These are phyloP conservation scores for Drosophila lutescens DNA, from an alignment of 2,888 invertebrate species.

Conservation along the genomic window DNA sequence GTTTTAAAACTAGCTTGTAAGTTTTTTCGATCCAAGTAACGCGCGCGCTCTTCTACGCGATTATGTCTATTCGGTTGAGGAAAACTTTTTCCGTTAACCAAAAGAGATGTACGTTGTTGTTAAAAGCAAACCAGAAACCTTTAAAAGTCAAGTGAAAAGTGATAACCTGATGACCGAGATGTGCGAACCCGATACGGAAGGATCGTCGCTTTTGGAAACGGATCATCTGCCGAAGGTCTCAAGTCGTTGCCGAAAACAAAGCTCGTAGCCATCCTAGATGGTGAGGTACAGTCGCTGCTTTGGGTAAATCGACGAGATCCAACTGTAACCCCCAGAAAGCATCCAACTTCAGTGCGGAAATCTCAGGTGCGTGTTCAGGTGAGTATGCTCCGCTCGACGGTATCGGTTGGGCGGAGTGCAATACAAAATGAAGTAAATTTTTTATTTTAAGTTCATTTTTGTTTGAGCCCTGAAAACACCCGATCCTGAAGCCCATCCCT, in stretches of 20 bases:
- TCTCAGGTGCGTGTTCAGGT: conserved; percentile 75
- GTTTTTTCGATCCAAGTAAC: conserved; percentile 31
- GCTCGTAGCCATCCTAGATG: conserved; percentile 47
- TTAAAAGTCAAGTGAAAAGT: conserved; percentile 40
- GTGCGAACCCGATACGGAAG: not conserved
- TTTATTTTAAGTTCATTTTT: conserved; percentile 67
- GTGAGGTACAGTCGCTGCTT: conserved; percentile 52
- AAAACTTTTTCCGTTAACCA: conserved; percentile 3
- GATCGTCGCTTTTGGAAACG: conserved; percentile 8
- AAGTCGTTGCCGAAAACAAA: conserved; percentile 30
- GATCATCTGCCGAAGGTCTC: conserved; percentile 19
- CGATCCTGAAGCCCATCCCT: not conserved
- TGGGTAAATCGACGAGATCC: conserved; percentile 19
- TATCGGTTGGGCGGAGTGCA: conserved; percentile 85
- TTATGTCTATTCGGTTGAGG: not conserved
- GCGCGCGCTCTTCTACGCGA: conserved; percentile 6
- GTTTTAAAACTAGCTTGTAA: conserved; percentile 66
- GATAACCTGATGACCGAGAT: not conserved
- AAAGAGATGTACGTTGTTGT: conserved; percentile 4
- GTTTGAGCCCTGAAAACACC: conserved; percentile 26
- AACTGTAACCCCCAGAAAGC: not conserved
- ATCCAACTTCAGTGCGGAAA: not conserved
- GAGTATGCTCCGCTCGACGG: conserved; percentile 86
- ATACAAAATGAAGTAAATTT: conserved; percentile 69
- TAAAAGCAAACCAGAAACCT: not conserved